Conservation (phyloP, 2,113 vertebrate species). For the Xiphophorus hellerii region DNA sequence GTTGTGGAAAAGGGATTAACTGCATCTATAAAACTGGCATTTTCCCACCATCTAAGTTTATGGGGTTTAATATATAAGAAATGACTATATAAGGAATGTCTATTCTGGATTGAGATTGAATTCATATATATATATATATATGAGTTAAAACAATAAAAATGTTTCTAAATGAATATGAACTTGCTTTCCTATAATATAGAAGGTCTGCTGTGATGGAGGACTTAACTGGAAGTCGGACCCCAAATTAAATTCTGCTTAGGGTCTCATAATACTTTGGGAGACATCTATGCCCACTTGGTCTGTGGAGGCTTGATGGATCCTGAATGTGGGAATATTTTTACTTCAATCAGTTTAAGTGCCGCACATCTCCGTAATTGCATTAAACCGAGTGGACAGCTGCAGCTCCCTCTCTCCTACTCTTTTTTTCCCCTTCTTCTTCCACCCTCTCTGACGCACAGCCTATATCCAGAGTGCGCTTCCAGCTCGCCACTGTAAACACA, state of each 20-base stretch:
- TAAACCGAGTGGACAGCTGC: constrained; percentile 59
- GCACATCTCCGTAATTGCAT: constrained; percentile 60
- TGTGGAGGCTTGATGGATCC: constrained; percentile 10
- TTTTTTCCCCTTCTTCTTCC: not conserved
- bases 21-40: too few relatives aligned
- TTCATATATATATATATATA: too few relatives aligned
- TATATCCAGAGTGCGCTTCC: constrained; percentile 40
- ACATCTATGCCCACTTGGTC: not conserved
- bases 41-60: too few relatives aligned
- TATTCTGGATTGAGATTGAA: too few relatives aligned
- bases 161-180: too few relatives aligned
- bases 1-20: too few relatives aligned
- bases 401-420: constrained; percentile 13
- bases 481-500: constrained; percentile 49
- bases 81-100: too few relatives aligned
- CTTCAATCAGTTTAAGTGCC: constrained; percentile 63
- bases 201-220: too few relatives aligned
- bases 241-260: not conserved
- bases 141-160: too few relatives aligned
- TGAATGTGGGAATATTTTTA: constrained; percentile 50
- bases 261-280: not conserved
- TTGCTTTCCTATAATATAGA: too few relatives aligned
- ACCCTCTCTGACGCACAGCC: constrained; percentile 39
- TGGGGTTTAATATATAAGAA: too few relatives aligned
- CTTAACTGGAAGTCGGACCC: not conserved